Evolutionary conservation across 2,888 invertebrate genomes (phyloP), one percentile per base, ranked within the genome.

Genomic region (Spilarctia lutea): DNA sequence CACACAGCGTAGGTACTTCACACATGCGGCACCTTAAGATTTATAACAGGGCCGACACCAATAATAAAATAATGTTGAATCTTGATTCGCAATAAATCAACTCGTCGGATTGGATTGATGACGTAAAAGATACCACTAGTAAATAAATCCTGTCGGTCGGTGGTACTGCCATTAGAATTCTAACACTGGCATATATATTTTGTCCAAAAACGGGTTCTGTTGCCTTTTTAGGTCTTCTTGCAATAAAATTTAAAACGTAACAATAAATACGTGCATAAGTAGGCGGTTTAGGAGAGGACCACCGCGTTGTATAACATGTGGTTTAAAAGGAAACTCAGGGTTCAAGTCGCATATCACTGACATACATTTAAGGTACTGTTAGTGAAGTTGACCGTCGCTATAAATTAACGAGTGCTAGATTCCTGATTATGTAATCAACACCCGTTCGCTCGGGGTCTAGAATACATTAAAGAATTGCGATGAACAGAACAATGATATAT

Each of bases 21-120:
- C 71, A 76, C 63, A 78, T 71, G 76, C 69, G 70, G 70, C 75
- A 71, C 63, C 65, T 73, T 56, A 42, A 79, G 82, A 84, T 85
- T 83, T 76, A 82, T 84, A 85, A 79, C 79, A 82, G 65, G 69
- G 67, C 69, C 75, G 45, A 75, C 63, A 72, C 74, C 80, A 78
- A 71, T 75, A n/a, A n/a, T n/a, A n/a, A n/a, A n/a, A n/a, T n/a
- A 75, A 75, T 75, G 85, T 78, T 82, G 75, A 81, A 78, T 84
- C 79, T 83, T 79, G 83, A 79, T 79, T 78, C 69, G 81, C 69
- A 74, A 86, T 85, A 85, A 85, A 85, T 85, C 85, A 85, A 79
- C 81, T 80, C 77, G 75, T 60, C 73, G 75, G 72, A 79, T 83
- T 79, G 86, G 75, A 74, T 73, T 79, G 79, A 72, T 86, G 85